phyloP scores from a whole-genome alignment of 23 tunicate species.

The Ascidia mentula region DNA sequence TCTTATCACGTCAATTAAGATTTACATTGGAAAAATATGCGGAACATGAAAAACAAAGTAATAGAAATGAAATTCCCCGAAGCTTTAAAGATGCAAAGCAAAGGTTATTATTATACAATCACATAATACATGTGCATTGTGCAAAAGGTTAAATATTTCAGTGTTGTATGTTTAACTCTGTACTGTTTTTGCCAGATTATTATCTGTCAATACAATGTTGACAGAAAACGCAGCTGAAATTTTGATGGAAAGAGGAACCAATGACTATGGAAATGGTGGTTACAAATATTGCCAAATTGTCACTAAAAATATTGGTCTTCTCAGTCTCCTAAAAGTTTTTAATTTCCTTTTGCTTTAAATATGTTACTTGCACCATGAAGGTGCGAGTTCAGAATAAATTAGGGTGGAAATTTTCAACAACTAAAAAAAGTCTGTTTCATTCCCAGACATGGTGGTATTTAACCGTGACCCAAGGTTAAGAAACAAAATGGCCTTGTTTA shows the following conservation, averaged over 20 bases:
- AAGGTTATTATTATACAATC: no score
- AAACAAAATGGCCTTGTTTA: background rate
- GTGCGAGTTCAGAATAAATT: no score
- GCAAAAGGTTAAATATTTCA: no score
- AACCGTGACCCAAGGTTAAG: background rate
- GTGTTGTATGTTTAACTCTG: no score
- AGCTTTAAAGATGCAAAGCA: conserved; percentile 31
- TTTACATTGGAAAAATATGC: background rate
- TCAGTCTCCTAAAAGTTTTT: no score
- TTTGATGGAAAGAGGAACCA: conserved; percentile 60
- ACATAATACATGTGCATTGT: no score
- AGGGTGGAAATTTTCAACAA: no score
- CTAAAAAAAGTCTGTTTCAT: no score
- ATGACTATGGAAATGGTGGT: conserved; percentile 49
- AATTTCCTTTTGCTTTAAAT: no score
- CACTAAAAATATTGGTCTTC: no score
- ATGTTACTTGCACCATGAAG: no score
- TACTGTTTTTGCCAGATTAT: conserved; percentile 34
- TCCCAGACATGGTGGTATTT: background rate
- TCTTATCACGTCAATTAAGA: background rate
- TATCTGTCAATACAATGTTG: conserved; percentile 33
- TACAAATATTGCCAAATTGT: no score
- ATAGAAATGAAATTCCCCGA: background rate
- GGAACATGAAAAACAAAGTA: conserved; percentile 5
- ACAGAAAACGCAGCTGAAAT: conserved; percentile 42